phyloP scores from a whole-genome alignment of 2,113 vertebrate species.

The Odontophorus gujanensis region DNA sequence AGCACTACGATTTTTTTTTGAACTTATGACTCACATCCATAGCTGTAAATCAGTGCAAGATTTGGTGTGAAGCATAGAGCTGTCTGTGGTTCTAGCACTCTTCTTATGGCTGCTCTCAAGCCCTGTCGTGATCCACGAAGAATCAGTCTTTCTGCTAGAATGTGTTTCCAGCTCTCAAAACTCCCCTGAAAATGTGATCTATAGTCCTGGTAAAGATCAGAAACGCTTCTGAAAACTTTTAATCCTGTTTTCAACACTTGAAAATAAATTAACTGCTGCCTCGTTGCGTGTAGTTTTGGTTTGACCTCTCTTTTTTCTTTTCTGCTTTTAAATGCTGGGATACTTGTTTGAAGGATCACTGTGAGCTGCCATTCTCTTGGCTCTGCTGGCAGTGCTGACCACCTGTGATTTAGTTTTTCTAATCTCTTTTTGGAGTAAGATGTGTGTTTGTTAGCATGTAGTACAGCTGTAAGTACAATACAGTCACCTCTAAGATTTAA shows the following conservation, averaged over 20 bases:
- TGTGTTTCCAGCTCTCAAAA: background rate
- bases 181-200: background rate
- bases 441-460: background rate
- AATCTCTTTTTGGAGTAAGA: background rate
- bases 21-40: background rate
- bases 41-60: background rate
- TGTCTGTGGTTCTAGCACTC: background rate
- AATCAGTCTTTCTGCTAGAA: background rate
- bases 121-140: background rate
- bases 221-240: background rate
- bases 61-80: accelerated
- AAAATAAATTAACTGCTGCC: too few species aligned
- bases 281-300: background rate
- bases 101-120: background rate
- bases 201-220: background rate
- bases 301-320: background rate
- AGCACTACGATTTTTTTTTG: background rate
- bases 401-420: background rate
- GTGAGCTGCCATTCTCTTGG: background rate
- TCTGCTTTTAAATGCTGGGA: background rate
- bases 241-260: too few species aligned
- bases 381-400: background rate
- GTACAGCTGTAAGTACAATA: background rate
- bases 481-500: background rate
- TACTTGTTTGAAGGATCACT: background rate